Percentiles rank a stretch among this genome's conserved stretches.
Conservation (phyloP, 2,113 vertebrate genomes). For the Podiceps cristatus region DNA sequence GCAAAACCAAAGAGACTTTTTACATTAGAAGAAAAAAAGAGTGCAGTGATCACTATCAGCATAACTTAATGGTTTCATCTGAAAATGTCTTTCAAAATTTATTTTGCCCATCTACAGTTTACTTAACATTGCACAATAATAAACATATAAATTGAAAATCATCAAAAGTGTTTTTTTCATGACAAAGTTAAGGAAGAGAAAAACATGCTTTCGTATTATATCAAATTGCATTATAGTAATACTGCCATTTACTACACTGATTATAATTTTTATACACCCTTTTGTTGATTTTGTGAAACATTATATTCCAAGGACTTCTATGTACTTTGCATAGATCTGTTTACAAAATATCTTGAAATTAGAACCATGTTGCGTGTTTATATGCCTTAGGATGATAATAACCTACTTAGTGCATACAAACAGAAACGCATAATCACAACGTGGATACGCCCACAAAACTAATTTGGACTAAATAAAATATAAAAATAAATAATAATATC, state of each 20-base stretch:
- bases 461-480: neutral
- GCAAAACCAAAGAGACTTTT: neutral
- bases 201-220: neutral
- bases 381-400: slow-evolving; percentile 37
- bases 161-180: neutral
- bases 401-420: neutral
- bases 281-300: neutral
- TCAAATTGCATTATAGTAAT: neutral
- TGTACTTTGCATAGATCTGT: slow-evolving; percentile 43
- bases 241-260: neutral
- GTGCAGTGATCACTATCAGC: neutral
- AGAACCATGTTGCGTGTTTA: slow-evolving; percentile 59
- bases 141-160: neutral
- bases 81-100: neutral
- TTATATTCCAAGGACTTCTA: slow-evolving; percentile 38
- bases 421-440: neutral
- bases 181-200: neutral
- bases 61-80: neutral
- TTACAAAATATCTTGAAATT: slow-evolving; percentile 72
- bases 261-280: neutral
- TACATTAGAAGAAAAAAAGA: neutral
- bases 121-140: neutral
- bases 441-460: neutral
- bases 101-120: neutral
- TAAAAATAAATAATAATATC: neutral